Evolutionary conservation across 2,797 vertebrate species (phyloP).

Genomic region (Esox lucius): DNA sequence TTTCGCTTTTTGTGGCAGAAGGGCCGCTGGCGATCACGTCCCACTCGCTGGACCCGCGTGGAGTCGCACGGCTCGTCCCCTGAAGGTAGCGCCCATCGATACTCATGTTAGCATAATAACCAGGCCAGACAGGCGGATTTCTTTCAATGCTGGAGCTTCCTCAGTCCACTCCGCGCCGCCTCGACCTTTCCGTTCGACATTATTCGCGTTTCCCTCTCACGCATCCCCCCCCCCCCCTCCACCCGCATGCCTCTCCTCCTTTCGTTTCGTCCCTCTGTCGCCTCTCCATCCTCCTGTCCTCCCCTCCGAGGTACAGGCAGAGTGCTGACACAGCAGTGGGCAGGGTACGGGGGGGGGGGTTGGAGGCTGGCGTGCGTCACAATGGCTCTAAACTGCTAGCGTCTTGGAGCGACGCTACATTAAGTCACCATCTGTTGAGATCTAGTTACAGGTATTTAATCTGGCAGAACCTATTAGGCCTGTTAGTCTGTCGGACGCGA

Average conservation of each 20-base stretch:
- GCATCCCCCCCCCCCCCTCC: no score
- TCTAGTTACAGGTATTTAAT: slow-evolving; percentile 66
- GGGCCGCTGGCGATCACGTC: slow-evolving; percentile 36
- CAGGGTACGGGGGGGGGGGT: neutral
- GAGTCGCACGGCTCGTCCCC: no score
- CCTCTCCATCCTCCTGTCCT: neutral
- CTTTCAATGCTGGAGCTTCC: no score
- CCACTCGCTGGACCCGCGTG: no score
- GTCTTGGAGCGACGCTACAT: slow-evolving; percentile 49
- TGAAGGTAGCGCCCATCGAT: no score
- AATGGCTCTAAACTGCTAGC: slow-evolving; percentile 16
- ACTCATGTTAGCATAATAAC: no score
- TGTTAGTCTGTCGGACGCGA: slow-evolving; percentile 44
- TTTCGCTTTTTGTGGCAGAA: slow-evolving; percentile 60
- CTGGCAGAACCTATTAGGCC: slow-evolving; percentile 43
- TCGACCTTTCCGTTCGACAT: no score
- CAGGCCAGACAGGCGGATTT: no score
- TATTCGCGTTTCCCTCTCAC: no score
- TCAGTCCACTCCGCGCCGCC: no score
- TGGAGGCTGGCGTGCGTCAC: slow-evolving; percentile 2
- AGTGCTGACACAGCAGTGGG: slow-evolving; percentile 1
- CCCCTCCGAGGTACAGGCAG: neutral
- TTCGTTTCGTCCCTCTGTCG: neutral
- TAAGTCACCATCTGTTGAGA: slow-evolving; percentile 61
- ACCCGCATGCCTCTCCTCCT: neutral